These are phyloP conservation scores for Allolobophora icterica DNA, from an alignment of 2,888 invertebrate species.

Conservation along the genomic window DNA sequence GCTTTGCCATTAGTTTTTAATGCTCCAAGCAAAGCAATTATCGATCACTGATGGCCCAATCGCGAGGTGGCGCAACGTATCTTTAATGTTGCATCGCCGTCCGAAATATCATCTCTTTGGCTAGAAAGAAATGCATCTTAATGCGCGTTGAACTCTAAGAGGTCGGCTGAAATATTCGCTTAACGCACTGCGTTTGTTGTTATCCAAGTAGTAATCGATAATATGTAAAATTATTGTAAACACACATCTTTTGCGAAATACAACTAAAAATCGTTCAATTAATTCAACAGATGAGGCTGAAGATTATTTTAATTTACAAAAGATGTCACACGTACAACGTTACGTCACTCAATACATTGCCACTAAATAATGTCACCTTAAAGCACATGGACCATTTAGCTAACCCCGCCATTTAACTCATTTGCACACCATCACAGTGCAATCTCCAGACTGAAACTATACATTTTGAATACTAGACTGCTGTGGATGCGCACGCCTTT, in stretches of 20 bases:
- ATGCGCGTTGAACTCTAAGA: neutral
- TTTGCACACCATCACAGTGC: neutral
- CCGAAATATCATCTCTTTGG: neutral
- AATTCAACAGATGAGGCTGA: neutral
- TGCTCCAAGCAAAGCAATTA: too few relatives aligned
- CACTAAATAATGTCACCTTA: neutral
- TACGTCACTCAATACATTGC: neutral
- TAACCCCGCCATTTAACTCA: neutral
- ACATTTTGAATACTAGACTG: neutral
- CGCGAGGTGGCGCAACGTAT: neutral
- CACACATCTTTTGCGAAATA: neutral
- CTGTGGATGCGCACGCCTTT: neutral
- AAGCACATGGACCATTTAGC: neutral
- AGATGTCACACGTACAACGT: neutral
- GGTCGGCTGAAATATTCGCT: neutral
- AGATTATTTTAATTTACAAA: neutral
- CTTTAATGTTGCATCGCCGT: neutral
- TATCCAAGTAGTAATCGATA: neutral
- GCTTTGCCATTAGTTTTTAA: too few relatives aligned
- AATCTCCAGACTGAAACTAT: neutral
- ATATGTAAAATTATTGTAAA: too few relatives aligned
- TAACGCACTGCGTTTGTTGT: neutral
- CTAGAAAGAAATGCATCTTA: neutral
- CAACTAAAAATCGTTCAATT: too few relatives aligned
- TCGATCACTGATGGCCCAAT: neutral